Conservation (phyloP, 1,140 invertebrate species). For the Zaprionus gabonicus region DNA sequence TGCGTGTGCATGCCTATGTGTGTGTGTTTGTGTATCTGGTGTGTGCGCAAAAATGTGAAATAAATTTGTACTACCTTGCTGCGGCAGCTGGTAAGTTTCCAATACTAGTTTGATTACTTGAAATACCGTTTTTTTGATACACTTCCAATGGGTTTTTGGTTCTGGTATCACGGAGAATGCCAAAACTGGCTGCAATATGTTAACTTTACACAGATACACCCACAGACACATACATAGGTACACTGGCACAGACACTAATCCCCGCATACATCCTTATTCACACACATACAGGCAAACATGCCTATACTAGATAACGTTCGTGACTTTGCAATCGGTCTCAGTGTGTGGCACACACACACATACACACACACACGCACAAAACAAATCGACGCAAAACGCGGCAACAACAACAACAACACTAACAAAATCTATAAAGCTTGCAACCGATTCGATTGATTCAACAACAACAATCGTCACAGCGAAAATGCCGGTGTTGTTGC, state of each 20-base stretch:
- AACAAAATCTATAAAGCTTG: constrained; percentile 18
- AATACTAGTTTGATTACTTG: constrained; percentile 9
- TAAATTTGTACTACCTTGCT: constrained; percentile 29
- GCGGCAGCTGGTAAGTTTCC: constrained; percentile 41
- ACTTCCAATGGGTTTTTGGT: constrained; percentile 19
- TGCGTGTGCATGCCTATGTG: constrained; percentile 29
- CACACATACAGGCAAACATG: constrained; percentile 8
- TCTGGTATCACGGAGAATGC: constrained; percentile 3
- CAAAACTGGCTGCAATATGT: constrained; percentile 45
- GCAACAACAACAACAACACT: constrained; percentile 64
- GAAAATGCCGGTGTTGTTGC: constrained; percentile 27
- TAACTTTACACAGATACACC: constrained; percentile 29
- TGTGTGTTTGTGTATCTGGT: constrained; percentile 26
- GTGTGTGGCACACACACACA: constrained; percentile 50
- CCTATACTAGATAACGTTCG: constrained; percentile 13
- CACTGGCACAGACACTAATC: constrained; percentile 15
- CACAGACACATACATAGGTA: constrained; percentile 17
- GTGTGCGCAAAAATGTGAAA: constrained; percentile 36
- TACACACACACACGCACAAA: constrained; percentile 28
- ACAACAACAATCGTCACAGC: constrained; percentile 21
- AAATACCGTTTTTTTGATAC: constrained; percentile 16
- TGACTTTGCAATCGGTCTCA: constrained; percentile 56
- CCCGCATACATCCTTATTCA: constrained; percentile 12
- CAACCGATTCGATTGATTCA: constrained; percentile 19
- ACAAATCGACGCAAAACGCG: constrained; percentile 48